phyloP scores from a whole-genome alignment of 1,140 invertebrate species.

The Charaxes varanes region DNA sequence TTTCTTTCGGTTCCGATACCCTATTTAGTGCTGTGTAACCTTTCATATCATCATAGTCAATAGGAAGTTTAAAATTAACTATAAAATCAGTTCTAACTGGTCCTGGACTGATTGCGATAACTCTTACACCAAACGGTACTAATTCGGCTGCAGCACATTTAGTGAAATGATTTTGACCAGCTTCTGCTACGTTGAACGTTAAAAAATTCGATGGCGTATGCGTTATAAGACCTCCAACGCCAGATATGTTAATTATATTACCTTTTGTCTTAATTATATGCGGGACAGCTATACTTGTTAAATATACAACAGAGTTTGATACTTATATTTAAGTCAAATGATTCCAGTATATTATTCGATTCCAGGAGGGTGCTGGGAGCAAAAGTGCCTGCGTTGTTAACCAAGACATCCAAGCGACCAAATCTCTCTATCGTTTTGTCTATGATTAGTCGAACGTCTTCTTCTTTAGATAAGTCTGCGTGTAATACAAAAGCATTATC shows the following conservation, averaged over 20 bases:
- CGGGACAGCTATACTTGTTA: neutral
- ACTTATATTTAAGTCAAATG: neutral
- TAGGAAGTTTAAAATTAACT: neutral
- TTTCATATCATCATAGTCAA: neutral
- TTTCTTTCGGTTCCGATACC: neutral
- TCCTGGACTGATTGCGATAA: neutral
- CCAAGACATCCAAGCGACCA: neutral
- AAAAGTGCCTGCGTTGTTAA: neutral
- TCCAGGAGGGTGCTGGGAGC: neutral
- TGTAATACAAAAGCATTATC: neutral
- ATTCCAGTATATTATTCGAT: neutral
- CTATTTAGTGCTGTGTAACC: neutral
- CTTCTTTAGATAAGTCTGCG: neutral
- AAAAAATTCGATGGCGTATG: neutral
- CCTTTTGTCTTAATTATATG: conserved; percentile 2
- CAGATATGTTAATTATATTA: neutral
- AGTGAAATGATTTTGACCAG: neutral
- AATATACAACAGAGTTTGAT: neutral
- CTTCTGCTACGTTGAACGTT: neutral
- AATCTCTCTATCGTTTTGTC: neutral
- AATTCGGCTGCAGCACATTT: neutral
- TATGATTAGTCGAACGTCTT: neutral
- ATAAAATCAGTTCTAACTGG: neutral
- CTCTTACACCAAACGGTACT: neutral
- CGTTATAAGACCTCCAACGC: neutral